A percentile compares a stretch with the other conserved stretches of the same genome.
phyloP scores from a whole-genome alignment of 2,113 vertebrate genomes.

The Oreocharis arfaki region DNA sequence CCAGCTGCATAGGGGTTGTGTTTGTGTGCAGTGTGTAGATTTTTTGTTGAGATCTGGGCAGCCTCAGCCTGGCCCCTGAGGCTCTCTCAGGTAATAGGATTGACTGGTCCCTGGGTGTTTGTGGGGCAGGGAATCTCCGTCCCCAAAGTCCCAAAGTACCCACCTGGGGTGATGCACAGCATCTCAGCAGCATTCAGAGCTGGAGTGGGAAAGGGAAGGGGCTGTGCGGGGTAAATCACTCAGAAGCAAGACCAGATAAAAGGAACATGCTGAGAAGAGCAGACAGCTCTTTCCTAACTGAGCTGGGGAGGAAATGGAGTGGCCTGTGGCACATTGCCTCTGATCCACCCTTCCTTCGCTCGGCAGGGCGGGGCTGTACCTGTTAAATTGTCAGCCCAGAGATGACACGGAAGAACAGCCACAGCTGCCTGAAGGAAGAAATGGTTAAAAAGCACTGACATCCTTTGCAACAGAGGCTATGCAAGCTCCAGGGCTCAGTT shows the following conservation, averaged over 20 bases:
- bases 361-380: not conserved
- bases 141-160: not conserved
- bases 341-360: not conserved
- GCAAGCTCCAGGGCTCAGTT: not conserved
- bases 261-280: not conserved
- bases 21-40: not conserved
- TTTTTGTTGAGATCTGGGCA: not conserved
- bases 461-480: not conserved
- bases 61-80: not conserved
- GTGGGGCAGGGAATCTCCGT: not conserved
- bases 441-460: not conserved
- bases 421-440: not conserved
- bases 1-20: not conserved
- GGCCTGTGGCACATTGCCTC: not conserved
- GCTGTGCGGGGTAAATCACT: not conserved
- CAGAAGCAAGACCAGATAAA: slow-evolving; percentile 13
- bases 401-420: not conserved
- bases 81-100: not conserved
- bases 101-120: not conserved
- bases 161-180: not conserved
- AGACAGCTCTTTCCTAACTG: not conserved
- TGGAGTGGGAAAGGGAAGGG: not conserved
- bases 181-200: not conserved
- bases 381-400: not conserved
- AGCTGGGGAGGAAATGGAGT: not conserved